Base-by-base conservation (phyloP, 2,888 invertebrate genomes). In the Pyrrhia umbra region DNA sequence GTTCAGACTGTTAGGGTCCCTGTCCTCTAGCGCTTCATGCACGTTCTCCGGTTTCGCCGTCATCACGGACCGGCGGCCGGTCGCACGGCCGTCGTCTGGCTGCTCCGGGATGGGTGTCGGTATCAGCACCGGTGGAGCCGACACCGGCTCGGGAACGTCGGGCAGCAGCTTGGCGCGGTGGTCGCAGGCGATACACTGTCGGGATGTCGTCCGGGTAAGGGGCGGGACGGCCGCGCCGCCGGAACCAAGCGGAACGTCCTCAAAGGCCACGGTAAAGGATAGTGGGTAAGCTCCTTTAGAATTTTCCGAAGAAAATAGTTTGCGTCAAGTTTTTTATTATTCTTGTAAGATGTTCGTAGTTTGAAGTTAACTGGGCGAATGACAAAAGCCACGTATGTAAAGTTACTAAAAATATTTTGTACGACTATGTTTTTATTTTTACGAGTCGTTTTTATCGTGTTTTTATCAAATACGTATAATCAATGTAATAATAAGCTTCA, bases 1-100 rank as follows among this genome's bases (percentile, higher is more conserved):
- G 83, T 97, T 97, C 68, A 97, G 87, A 67, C 94, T 95, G 79
- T 97, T 96, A 0, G 97, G 97, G 83, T 97, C 97, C 68, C 97
- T 89, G 79, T 97, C 96, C 80, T 97, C 96, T 64, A 97, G 89
- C 52, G 96, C 95, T 43, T 94, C 92, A 6, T 88, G 87, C 4
- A 81, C 75, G 40, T 88, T 94, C 40, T 93, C 95, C 50, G 94
- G 90, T 71, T 95, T 95, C 18, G 86, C 84, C 27, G 85, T 82
- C 80, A 88, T 86, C 40, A 81, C 75, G 40, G 79, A 72, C 9
- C 80, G 68, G 10, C 47, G 68, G 15, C 73, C 30, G 68, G 59
- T 20, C 34, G 23, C 13, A 9, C 42, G 58, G 8, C 15, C 34
- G 25, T 57, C 43, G 13, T n/a, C 51, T 46, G 51, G 45, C 16